A percentile compares a stretch with the other conserved stretches of the same genome.
Evolutionary conservation across 2,888 invertebrate genomes (phyloP).

Genomic region (Crocallis elinguaria): DNA sequence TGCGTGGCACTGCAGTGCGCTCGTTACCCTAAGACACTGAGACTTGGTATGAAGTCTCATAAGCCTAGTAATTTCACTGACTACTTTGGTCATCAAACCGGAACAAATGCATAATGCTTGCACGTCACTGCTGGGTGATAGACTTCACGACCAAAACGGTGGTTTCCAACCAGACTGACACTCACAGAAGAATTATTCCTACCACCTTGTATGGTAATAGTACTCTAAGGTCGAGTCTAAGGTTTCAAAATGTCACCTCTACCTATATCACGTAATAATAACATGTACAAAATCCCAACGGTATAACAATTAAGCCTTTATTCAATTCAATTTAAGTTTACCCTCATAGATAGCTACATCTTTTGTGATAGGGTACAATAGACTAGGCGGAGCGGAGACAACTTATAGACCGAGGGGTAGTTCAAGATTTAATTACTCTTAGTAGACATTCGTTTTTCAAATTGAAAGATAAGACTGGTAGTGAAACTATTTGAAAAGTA

Average conservation of each 20-base stretch:
- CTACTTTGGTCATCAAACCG: too few relatives aligned
- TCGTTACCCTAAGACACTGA: too few relatives aligned
- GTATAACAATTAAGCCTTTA: constrained; percentile 19
- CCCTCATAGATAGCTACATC: constrained; percentile 25
- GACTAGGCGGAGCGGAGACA: constrained; percentile 8
- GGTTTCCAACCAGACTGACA: too few relatives aligned
- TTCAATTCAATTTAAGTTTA: constrained; percentile 27
- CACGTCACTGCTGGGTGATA: too few relatives aligned
- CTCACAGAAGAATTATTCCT: too few relatives aligned
- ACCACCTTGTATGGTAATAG: too few relatives aligned
- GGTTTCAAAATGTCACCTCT: not conserved
- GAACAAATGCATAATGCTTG: too few relatives aligned
- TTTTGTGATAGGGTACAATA: constrained; percentile 33
- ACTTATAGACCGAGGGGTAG: constrained; percentile 9
- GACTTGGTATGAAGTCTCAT: too few relatives aligned
- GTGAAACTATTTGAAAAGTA: too few relatives aligned
- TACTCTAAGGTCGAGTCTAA: not conserved
- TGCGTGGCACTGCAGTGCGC: too few relatives aligned
- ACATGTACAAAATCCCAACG: constrained; percentile 13
- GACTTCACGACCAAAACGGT: too few relatives aligned
- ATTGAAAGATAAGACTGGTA: not conserved
- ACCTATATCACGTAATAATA: constrained; percentile 1
- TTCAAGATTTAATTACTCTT: not conserved
- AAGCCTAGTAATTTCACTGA: too few relatives aligned
- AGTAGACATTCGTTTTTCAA: not conserved